Conservation (phyloP, 2,113 vertebrate species). For the Ivindomyrus marchei region DNA sequence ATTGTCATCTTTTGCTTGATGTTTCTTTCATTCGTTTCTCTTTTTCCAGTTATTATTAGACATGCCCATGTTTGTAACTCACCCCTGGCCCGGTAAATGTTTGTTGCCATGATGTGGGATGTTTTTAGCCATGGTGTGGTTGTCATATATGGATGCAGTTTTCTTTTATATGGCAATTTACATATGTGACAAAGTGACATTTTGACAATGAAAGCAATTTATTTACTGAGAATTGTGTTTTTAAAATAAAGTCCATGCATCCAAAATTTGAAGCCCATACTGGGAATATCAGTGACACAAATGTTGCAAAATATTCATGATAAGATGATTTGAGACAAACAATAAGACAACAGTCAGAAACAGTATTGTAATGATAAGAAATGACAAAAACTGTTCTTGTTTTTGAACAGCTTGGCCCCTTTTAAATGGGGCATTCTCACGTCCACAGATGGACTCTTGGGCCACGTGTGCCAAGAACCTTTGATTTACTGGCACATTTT, state of each 20-base stretch:
- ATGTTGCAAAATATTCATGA: neutral
- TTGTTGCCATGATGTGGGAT: neutral
- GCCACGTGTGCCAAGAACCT: neutral
- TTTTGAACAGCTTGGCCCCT: neutral
- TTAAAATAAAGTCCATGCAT: neutral
- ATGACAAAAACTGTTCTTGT: neutral
- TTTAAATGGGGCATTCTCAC: neutral
- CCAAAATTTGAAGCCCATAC: neutral
- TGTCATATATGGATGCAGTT: neutral
- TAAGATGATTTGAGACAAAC: neutral
- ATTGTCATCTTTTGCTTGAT: neutral
- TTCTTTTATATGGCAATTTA: neutral
- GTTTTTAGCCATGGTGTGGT: neutral
- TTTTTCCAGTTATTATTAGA: conserved; percentile 5
- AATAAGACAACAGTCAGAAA: neutral
- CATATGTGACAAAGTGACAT: neutral
- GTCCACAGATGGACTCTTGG: neutral
- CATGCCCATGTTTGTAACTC: neutral
- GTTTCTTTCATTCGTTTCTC: neutral
- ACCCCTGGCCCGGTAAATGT: neutral
- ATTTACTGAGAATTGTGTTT: neutral
- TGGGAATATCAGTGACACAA: neutral
- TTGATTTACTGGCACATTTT: neutral
- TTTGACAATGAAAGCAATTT: neutral
- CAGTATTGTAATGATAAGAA: neutral